A percentile compares a stretch with the other conserved stretches of the same genome.
Conservation (phyloP, 2,888 invertebrate genomes). For the Tenthredo amoena region DNA sequence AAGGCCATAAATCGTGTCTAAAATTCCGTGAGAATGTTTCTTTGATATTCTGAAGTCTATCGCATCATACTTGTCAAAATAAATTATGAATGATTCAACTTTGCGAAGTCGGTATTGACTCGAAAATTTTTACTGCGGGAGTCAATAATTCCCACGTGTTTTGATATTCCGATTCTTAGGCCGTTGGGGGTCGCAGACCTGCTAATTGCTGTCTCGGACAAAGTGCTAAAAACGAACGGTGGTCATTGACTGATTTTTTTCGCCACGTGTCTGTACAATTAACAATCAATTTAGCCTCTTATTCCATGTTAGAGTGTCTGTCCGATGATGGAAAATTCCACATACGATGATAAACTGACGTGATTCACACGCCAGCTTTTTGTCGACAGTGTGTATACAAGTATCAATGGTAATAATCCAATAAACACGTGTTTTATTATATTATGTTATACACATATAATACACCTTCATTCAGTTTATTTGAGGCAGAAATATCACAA, state of each 20-base stretch:
- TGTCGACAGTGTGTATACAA: not conserved
- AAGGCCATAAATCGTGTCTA: not conserved
- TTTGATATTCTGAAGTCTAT: not conserved
- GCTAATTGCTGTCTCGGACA: not conserved
- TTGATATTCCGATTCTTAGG: not conserved
- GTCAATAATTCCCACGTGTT: not conserved
- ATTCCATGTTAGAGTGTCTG: not conserved
- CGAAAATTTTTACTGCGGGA: not conserved
- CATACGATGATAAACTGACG: not conserved
- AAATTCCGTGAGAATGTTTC: not conserved
- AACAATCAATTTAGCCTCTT: not conserved
- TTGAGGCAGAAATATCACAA: not conserved
- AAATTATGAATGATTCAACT: not conserved
- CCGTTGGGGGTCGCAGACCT: not conserved
- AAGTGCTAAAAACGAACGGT: conserved; percentile 8
- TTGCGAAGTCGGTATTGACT: not conserved
- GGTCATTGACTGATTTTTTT: conserved; percentile 24
- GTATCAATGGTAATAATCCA: not conserved
- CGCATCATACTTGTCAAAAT: not conserved
- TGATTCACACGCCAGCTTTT: not conserved
- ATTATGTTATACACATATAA: not conserved
- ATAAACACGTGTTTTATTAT: not conserved
- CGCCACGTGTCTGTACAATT: not conserved
- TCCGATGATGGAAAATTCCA: conserved; percentile 16
- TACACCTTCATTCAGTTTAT: not conserved